A percentile compares a stretch with the other conserved stretches of the same genome.
phyloP scores from a whole-genome alignment of 2,797 vertebrate genomes.

The Pelodytes ibericus region DNA sequence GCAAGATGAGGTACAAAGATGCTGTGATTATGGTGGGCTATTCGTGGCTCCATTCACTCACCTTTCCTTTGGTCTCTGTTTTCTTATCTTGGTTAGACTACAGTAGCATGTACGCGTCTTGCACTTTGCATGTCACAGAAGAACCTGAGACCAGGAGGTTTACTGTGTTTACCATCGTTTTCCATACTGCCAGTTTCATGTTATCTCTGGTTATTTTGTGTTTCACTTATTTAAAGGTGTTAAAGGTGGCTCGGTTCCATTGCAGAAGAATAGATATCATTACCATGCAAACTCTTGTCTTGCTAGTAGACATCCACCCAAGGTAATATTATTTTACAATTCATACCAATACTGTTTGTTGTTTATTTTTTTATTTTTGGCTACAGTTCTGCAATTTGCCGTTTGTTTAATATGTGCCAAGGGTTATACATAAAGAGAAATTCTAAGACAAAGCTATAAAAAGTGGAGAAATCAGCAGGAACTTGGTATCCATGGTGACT shows the following conservation, averaged over 20 bases:
- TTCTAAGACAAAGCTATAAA: not conserved
- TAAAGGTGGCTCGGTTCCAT: constrained; percentile 79
- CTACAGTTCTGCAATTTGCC: not conserved
- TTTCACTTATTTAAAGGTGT: constrained; percentile 78
- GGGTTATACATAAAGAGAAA: no score
- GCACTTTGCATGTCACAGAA: constrained; percentile 71
- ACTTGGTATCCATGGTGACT: not conserved
- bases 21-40: constrained; percentile 74
- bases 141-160: constrained; percentile 71
- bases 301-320: constrained; percentile 83
- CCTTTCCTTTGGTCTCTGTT: constrained; percentile 71
- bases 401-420: not conserved
- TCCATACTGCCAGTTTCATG: constrained; percentile 75
- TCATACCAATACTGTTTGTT: not conserved
- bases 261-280: constrained; percentile 80
- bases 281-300: constrained; percentile 79
- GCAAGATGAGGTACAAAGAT: constrained; percentile 78
- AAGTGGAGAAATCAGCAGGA: not conserved
- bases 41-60: constrained; percentile 76
- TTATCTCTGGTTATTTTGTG: constrained; percentile 76
- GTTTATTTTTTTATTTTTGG: not conserved
- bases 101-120: constrained; percentile 76
- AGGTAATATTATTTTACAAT: constrained; percentile 70
- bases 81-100: constrained; percentile 78
- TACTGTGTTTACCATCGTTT: constrained; percentile 73